These are phyloP conservation scores for Perizoma flavofasciatum DNA, from an alignment of 2,888 invertebrate species.

Conservation along the genomic window DNA sequence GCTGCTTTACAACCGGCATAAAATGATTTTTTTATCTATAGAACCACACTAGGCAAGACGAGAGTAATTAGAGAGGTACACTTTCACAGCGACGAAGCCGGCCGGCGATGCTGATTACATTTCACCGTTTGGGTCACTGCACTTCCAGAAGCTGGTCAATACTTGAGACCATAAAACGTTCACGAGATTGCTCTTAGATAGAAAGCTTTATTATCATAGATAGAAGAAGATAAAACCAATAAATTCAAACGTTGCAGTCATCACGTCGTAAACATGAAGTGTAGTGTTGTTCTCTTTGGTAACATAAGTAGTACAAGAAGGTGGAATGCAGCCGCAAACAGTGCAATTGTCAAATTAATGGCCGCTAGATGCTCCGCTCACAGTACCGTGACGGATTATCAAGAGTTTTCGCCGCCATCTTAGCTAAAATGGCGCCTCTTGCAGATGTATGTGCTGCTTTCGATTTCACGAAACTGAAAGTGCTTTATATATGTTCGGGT, in stretches of 20 bases:
- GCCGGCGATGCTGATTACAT: slow-evolving; percentile 60
- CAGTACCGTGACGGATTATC: slow-evolving; percentile 69
- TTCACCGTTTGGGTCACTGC: slow-evolving; percentile 75
- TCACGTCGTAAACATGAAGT: slow-evolving; percentile 23
- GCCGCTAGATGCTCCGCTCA: slow-evolving; percentile 53
- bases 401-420: slow-evolving; percentile 70
- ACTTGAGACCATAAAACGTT: slow-evolving; percentile 13
- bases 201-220: slow-evolving; percentile 10
- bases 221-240: slow-evolving; percentile 13
- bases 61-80: slow-evolving; percentile 66
- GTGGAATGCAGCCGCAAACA: slow-evolving; percentile 44
- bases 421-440: slow-evolving; percentile 69
- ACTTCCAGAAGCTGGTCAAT: slow-evolving; percentile 42
- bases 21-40: slow-evolving; percentile 34
- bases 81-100: slow-evolving; percentile 64
- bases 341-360: slow-evolving; percentile 66
- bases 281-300: slow-evolving; percentile 32
- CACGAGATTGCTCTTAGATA: slow-evolving; percentile 8
- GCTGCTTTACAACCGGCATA: slow-evolving; percentile 29
- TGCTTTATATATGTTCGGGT: slow-evolving; percentile 76
- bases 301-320: slow-evolving; percentile 36
- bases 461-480: slow-evolving; percentile 82
- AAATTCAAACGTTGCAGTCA: slow-evolving; percentile 15
- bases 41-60: slow-evolving; percentile 49
- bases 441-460: slow-evolving; percentile 73